These are phyloP conservation scores for Elaphurus davidianus DNA, from an alignment of 2,113 vertebrate genomes.

Conservation along the genomic window DNA sequence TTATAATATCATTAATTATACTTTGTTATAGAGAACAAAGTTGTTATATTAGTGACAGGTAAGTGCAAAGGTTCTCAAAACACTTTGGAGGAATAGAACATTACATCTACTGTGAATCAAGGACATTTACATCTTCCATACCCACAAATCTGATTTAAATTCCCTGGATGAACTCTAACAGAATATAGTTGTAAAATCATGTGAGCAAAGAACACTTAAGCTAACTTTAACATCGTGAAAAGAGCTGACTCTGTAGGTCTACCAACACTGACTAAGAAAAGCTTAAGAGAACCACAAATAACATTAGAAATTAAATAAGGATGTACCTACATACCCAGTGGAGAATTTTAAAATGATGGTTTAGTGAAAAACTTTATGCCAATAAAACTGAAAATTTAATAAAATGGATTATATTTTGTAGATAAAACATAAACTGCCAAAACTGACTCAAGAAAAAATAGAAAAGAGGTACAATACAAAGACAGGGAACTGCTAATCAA, in stretches of 20 bases:
- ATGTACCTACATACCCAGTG: background rate
- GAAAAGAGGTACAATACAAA: background rate
- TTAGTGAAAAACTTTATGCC: background rate
- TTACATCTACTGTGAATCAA: background rate
- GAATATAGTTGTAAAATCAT: background rate
- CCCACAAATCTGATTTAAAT: background rate
- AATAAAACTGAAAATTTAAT: background rate
- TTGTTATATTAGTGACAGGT: background rate
- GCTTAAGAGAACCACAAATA: background rate
- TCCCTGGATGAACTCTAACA: background rate
- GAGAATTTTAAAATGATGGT: background rate
- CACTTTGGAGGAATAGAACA: background rate
- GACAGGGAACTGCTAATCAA: background rate
- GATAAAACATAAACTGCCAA: background rate
- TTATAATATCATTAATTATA: background rate
- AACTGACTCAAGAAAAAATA: background rate
- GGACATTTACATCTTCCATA: background rate
- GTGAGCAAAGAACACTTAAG: background rate
- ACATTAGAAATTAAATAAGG: background rate
- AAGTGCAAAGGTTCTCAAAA: background rate
- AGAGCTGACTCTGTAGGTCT: background rate
- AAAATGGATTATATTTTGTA: background rate
- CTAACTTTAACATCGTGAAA: background rate
- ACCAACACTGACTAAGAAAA: background rate
- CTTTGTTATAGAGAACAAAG: background rate